These are phyloP conservation scores for Ciconia nigra DNA, from an alignment of 2,797 vertebrate genomes.

Conservation along the genomic window DNA sequence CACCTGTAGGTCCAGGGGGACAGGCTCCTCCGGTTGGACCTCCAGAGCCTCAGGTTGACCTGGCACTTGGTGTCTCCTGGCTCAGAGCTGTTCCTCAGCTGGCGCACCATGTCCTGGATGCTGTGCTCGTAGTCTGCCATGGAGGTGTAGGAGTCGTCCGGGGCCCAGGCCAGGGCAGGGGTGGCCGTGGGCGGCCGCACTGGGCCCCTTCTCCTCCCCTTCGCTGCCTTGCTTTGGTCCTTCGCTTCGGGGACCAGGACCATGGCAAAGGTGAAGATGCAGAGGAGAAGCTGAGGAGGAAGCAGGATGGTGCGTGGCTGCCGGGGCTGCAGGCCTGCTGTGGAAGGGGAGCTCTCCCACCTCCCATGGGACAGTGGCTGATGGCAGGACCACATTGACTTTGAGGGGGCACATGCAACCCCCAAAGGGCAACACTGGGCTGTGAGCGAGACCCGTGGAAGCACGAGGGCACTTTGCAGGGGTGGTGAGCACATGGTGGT, in stretches of 20 bases:
- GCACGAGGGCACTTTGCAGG: background rate
- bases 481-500: fast-evolving
- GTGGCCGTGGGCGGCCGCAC: slow-evolving; percentile 55
- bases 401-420: background rate
- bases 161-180: slow-evolving; percentile 65
- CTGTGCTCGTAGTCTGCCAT: slow-evolving; percentile 82
- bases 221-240: slow-evolving; percentile 58
- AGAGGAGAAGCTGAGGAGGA: slow-evolving; percentile 70
- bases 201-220: slow-evolving; percentile 65
- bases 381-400: fast-evolving
- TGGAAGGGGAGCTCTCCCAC: background rate
- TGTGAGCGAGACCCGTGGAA: background rate
- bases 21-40: slow-evolving; percentile 83
- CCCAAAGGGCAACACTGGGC: background rate
- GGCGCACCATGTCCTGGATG: slow-evolving; percentile 83
- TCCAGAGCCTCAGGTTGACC: slow-evolving; percentile 83
- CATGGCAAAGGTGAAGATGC: slow-evolving; percentile 69
- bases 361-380: background rate
- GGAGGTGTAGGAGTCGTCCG: slow-evolving; percentile 20
- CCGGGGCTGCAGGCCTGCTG: fast-evolving
- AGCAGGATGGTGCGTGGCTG: background rate
- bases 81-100: slow-evolving; percentile 80
- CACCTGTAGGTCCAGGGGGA: slow-evolving; percentile 89
- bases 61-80: slow-evolving; percentile 77
- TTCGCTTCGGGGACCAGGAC: slow-evolving; percentile 50